Conservation (phyloP, 2,797 vertebrate species). For the Otus scops region DNA sequence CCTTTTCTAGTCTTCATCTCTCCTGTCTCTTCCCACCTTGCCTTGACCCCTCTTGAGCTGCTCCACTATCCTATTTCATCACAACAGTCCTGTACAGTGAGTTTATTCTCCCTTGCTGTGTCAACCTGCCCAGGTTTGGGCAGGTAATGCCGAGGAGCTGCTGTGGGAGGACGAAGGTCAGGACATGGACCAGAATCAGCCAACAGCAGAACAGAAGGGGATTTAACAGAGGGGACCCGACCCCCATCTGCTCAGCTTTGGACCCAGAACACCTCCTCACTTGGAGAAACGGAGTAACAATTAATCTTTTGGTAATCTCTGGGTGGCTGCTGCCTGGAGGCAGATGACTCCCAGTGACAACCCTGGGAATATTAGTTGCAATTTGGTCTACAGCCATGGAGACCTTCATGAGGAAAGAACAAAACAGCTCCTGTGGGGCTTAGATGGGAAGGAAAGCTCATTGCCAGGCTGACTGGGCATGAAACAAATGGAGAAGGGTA, state of each 20-base stretch:
- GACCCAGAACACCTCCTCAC: neutral
- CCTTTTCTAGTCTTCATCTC: neutral
- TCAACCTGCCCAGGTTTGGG: neutral
- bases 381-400: neutral
- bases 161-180: neutral
- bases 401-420: neutral
- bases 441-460: neutral
- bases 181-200: neutral
- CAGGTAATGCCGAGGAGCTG: neutral
- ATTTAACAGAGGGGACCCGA: neutral
- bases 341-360: neutral
- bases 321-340: neutral
- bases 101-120: neutral
- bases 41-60: neutral
- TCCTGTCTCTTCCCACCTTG: neutral
- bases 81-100: neutral
- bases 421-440: neutral
- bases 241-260: neutral
- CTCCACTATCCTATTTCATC: neutral
- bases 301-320: neutral
- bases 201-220: neutral
- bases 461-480: neutral
- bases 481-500: neutral
- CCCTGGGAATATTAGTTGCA: neutral
- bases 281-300: neutral